A percentile compares a stretch with the other conserved stretches of the same genome.
Evolutionary conservation across 2,113 vertebrate species (phyloP).

Genomic region (Centropus unirufus): DNA sequence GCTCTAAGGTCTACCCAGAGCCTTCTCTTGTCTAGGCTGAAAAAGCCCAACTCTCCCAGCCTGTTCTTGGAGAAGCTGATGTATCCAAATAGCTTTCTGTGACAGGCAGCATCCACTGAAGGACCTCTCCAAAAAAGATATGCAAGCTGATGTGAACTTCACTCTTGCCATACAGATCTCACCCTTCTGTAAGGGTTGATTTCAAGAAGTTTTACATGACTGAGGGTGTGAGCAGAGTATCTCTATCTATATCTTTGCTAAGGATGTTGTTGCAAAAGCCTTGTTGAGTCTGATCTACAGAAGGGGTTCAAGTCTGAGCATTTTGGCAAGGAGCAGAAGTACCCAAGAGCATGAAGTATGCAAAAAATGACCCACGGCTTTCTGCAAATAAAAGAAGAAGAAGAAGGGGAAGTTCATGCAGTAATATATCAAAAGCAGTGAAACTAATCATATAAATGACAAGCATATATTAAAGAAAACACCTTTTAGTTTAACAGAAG

Average conservation of each 20-base stretch:
- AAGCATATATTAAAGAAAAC: not conserved
- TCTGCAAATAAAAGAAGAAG: not conserved
- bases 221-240: not conserved
- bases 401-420: not conserved
- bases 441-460: not conserved
- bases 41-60: no score
- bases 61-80: not conserved
- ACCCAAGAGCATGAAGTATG: not conserved
- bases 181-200: not conserved
- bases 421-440: not conserved
- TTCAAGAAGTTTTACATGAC: not conserved
- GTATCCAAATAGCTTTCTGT: not conserved
- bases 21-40: no score
- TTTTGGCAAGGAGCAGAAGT: not conserved
- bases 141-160: not conserved
- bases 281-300: not conserved
- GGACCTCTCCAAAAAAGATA: not conserved
- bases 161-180: not conserved
- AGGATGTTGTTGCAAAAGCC: not conserved
- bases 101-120: not conserved
- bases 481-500: not conserved
- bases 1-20: no score
- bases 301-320: not conserved
- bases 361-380: not conserved
- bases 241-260: not conserved